These are phyloP conservation scores for Neodiprion fabricii DNA, from an alignment of 1,140 invertebrate genomes.

Conservation along the genomic window DNA sequence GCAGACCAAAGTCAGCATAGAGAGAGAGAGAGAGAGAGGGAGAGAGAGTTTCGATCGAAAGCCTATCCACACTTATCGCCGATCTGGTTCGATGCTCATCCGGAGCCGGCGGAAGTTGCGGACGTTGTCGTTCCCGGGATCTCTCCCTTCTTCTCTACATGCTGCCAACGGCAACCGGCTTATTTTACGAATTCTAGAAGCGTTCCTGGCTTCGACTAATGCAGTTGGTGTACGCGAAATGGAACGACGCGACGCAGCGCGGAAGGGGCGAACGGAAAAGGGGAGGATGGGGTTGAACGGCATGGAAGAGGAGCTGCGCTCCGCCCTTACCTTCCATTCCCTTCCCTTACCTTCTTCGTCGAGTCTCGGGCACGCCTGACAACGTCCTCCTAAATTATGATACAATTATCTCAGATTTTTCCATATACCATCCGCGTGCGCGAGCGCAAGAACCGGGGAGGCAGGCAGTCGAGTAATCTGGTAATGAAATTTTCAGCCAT, in stretches of 20 bases:
- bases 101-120: not conserved
- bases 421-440: too few relatives aligned
- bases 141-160: slow-evolving; percentile 6
- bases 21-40: not conserved
- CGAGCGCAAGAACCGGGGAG: too few relatives aligned
- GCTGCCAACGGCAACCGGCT: not conserved
- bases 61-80: not conserved
- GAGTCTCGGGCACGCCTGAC: too few relatives aligned
- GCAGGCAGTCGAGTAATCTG: too few relatives aligned
- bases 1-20: not conserved
- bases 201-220: slow-evolving; percentile 35
- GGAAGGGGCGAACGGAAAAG: too few relatives aligned
- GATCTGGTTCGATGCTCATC: not conserved
- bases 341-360: too few relatives aligned
- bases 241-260: not conserved
- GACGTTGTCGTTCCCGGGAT: not conserved
- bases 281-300: too few relatives aligned
- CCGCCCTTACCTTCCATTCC: too few relatives aligned
- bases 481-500: too few relatives aligned
- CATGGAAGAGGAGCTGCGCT: too few relatives aligned
- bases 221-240: slow-evolving; percentile 27
- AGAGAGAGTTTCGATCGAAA: not conserved
- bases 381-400: too few relatives aligned
- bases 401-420: too few relatives aligned
- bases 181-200: slow-evolving; percentile 36